Evolutionary conservation across 2,888 invertebrate species (phyloP).

Genomic region (Andrena flavipes): DNA sequence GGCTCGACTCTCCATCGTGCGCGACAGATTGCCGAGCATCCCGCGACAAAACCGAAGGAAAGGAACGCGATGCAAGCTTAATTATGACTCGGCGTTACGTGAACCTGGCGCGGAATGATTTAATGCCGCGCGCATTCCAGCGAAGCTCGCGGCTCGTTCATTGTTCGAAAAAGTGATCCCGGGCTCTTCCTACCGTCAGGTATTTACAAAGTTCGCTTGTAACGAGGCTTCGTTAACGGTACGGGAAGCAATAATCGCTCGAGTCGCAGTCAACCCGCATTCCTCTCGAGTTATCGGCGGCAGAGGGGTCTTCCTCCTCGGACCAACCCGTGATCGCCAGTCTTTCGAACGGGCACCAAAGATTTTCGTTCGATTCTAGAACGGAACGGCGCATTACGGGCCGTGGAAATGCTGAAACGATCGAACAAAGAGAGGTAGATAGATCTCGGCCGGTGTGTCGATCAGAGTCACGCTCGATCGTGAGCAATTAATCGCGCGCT

Average conservation of each 20-base stretch:
- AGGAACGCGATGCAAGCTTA: constrained; percentile 22
- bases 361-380: constrained; percentile 31
- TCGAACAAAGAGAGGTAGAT: not conserved
- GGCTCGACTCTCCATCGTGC: not conserved
- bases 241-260: constrained; percentile 63
- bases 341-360: not conserved
- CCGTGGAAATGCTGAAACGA: not conserved
- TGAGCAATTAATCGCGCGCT: constrained; percentile 45
- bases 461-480: constrained; percentile 45
- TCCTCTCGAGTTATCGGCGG: constrained; percentile 51
- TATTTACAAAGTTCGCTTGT: constrained; percentile 65
- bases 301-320: constrained; percentile 1
- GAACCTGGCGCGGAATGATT: constrained; percentile 44
- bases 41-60: constrained; percentile 9
- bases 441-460: constrained; percentile 16
- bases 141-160: constrained; percentile 45
- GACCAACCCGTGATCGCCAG: constrained; percentile 13
- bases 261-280: constrained; percentile 58
- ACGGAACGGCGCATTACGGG: not conserved
- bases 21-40: constrained; percentile 24
- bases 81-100: constrained; percentile 1
- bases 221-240: constrained; percentile 68
- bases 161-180: constrained; percentile 56
- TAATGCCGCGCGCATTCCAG: constrained; percentile 52
- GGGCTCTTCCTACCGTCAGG: constrained; percentile 41